Evolutionary conservation across 1,140 invertebrate genomes (phyloP).

Genomic region (Cyclina sinensis): DNA sequence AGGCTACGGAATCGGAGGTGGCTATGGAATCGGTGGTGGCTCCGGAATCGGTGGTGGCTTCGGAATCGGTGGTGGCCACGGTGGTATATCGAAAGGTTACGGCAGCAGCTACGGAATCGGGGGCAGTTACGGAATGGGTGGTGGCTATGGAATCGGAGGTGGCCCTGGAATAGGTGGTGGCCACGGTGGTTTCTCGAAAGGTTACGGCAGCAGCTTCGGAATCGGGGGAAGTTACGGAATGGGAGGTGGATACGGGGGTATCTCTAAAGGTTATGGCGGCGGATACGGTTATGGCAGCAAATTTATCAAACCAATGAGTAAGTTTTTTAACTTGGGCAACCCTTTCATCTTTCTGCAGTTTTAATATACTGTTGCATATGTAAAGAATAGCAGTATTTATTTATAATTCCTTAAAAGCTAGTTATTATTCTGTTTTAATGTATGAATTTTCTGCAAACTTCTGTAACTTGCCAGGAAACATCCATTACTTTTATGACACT

Average conservation of each 20-base stretch:
- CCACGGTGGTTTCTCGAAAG: not conserved
- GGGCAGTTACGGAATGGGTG: not conserved
- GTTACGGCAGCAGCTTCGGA: not conserved
- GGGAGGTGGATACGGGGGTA: not conserved
- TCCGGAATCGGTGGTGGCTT: not conserved
- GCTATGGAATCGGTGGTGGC: not conserved
- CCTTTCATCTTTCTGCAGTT: not conserved
- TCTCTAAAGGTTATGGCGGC: not conserved
- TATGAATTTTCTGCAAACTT: too few species aligned
- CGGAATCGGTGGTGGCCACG: not conserved
- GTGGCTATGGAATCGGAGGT: not conserved
- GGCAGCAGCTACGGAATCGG: not conserved
- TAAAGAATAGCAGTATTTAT: too few species aligned
- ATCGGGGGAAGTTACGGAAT: not conserved
- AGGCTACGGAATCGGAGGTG: not conserved
- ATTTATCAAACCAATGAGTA: not conserved
- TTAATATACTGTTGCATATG: too few species aligned
- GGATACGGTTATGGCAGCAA: not conserved
- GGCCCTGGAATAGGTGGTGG: not conserved
- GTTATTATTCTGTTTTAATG: too few species aligned
- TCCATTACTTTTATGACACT: too few species aligned
- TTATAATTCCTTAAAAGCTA: too few species aligned
- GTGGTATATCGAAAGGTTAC: not conserved
- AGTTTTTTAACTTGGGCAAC: not conserved
- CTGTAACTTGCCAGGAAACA: too few species aligned